Conservation (phyloP, 37 sponge, comb jelly and placozoan species). For the Agelas oroides region DNA sequence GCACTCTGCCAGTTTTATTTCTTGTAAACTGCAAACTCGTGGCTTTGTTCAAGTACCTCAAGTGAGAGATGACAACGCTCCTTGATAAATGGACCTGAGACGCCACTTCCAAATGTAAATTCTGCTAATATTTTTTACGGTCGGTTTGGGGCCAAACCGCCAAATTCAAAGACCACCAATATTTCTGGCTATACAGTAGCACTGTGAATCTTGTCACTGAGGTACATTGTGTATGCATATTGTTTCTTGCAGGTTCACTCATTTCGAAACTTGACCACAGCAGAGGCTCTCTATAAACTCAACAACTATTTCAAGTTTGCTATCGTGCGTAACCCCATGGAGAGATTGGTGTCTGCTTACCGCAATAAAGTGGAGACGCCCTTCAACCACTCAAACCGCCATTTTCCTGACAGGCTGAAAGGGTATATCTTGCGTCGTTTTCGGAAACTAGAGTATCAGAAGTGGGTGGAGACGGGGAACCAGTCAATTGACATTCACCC, state of each 20-base stretch:
- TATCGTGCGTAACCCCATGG: conserved; percentile 69
- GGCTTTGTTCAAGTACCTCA: too few species aligned
- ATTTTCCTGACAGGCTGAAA: conserved; percentile 35
- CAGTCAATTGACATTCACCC: conserved; percentile 30
- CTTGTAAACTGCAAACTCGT: too few species aligned
- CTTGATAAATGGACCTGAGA: too few species aligned
- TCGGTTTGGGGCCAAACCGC: too few species aligned
- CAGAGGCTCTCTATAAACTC: conserved; percentile 41
- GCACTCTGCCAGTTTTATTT: too few species aligned
- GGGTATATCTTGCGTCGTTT: conserved; percentile 10
- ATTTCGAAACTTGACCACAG: conserved; percentile 35
- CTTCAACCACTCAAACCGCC: conserved; percentile 5
- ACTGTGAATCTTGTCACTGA: too few species aligned
- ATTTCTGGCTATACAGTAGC: too few species aligned
- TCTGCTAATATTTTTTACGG: too few species aligned
- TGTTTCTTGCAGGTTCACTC: conserved; percentile 44
- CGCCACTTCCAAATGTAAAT: too few species aligned
- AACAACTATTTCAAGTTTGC: conserved; percentile 68
- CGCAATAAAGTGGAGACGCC: conserved; percentile 54
- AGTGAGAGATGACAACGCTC: too few species aligned
- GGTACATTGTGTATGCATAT: too few species aligned
- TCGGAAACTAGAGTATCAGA: not conserved
- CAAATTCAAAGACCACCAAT: too few species aligned
- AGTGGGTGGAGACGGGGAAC: conserved; percentile 8
- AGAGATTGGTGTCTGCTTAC: conserved; percentile 63